Evolutionary conservation across 2,888 invertebrate species (phyloP).

Genomic region (Platypus cylindrus): DNA sequence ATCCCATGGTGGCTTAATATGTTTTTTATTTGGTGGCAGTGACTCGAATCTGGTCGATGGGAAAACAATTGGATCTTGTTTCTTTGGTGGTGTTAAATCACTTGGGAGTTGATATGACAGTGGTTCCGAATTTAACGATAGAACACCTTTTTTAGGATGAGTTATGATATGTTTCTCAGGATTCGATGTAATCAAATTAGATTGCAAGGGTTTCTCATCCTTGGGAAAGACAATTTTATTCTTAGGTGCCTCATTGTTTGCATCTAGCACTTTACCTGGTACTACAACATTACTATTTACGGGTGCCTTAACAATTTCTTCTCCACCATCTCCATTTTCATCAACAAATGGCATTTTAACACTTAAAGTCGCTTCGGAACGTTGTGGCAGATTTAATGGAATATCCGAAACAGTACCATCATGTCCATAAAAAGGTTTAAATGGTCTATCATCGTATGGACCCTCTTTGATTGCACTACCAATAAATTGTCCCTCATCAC

Average conservation of each 20-base stretch:
- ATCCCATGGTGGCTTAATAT: constrained; percentile 36
- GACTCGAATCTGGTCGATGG: constrained; percentile 17
- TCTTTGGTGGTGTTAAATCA: constrained; percentile 37
- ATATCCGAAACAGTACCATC: constrained; percentile 28
- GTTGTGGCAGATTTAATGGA: constrained; percentile 30
- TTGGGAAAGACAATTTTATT: constrained; percentile 32
- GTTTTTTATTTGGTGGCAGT: constrained; percentile 23
- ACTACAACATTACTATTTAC: constrained; percentile 27
- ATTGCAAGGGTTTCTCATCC: constrained; percentile 22
- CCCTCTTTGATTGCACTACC: constrained; percentile 41
- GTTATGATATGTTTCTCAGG: constrained; percentile 16
- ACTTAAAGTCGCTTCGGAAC: constrained; percentile 32
- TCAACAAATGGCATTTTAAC: constrained; percentile 34
- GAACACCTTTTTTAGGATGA: constrained; percentile 26
- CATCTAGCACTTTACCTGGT: constrained; percentile 34
- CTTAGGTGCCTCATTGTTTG: constrained; percentile 25
- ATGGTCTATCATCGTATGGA: constrained; percentile 33
- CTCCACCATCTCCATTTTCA: too few species aligned
- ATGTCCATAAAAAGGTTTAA: constrained; percentile 27
- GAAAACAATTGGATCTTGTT: constrained; percentile 20
- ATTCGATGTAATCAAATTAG: constrained; percentile 19
- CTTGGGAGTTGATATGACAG: constrained; percentile 36
- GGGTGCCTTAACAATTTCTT: too few species aligned
- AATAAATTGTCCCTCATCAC: constrained; percentile 33
- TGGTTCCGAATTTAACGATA: constrained; percentile 32